A percentile compares a stretch with the other conserved stretches of the same genome.
Conservation (phyloP, 2,797 vertebrate species). For the Meda fulgida region DNA sequence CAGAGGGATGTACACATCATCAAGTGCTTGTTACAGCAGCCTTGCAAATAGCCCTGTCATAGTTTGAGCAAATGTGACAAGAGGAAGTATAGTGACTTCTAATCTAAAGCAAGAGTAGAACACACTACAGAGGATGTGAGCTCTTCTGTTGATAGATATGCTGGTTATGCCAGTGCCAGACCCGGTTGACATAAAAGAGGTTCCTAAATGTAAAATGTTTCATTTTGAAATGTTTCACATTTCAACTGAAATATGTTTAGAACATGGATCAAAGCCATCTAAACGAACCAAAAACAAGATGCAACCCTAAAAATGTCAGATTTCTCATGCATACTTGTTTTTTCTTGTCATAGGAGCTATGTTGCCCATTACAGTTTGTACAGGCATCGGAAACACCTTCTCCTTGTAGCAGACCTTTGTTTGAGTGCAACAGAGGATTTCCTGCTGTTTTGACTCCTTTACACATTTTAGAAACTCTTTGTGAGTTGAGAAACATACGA, state of each 20-base stretch:
- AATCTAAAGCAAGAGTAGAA: not conserved
- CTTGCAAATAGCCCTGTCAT: constrained; percentile 15
- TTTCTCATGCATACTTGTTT: not conserved
- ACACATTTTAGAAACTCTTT: no score
- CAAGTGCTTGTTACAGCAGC: constrained; percentile 10
- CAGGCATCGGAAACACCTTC: not conserved
- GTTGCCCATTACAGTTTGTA: not conserved
- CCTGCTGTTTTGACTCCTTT: no score
- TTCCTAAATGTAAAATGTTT: not conserved
- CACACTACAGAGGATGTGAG: not conserved
- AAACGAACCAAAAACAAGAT: not conserved
- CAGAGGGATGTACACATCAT: not conserved
- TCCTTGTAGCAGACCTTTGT: no score
- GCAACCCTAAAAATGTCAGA: no score
- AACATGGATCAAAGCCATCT: not conserved
- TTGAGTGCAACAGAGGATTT: no score
- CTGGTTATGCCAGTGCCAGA: not conserved
- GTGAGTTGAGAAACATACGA: no score
- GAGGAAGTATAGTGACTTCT: not conserved
- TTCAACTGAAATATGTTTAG: not conserved
- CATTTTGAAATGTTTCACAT: no score
- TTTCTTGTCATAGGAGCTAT: not conserved
- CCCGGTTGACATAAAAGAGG: not conserved
- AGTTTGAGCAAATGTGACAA: constrained; percentile 19
- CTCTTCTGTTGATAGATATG: not conserved